phyloP scores from a whole-genome alignment of 2,797 vertebrate genomes.

The Threskiornis aethiopicus region DNA sequence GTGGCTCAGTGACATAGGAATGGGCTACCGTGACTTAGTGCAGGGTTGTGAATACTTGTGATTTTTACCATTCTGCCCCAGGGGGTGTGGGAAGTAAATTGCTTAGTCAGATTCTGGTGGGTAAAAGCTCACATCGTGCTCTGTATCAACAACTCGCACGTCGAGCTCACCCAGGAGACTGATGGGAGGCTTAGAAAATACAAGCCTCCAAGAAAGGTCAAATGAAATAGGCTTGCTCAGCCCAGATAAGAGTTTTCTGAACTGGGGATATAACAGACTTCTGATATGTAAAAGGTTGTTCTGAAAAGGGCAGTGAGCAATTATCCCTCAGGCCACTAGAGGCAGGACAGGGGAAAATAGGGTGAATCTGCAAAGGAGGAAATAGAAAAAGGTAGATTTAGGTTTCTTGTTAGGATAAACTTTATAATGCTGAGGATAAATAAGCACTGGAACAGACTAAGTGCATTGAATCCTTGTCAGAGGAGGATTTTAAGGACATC shows the following conservation, averaged over 20 bases:
- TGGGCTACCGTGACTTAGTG: rapidly evolving
- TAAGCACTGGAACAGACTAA: neutral
- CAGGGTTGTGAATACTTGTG: neutral
- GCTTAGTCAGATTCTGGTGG: neutral
- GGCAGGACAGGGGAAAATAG: neutral
- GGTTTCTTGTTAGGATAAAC: neutral
- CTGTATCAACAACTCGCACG: rapidly evolving
- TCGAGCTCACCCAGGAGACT: neutral
- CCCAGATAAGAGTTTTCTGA: neutral
- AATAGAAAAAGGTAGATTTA: neutral
- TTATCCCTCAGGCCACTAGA: neutral
- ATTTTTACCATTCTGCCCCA: neutral
- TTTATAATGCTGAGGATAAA: neutral
- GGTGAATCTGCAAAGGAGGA: neutral
- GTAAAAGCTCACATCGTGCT: neutral
- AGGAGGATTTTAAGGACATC: neutral
- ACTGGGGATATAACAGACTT: neutral
- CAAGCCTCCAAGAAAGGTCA: neutral
- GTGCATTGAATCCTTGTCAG: neutral
- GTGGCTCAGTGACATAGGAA: neutral
- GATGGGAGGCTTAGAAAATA: neutral
- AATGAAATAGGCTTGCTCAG: neutral
- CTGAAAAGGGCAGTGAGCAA: neutral
- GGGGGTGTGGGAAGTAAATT: neutral
- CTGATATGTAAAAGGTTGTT: neutral